Evolutionary conservation across 2,113 vertebrate species (phyloP), one percentile per base, ranked within the genome.

Genomic region (Turnix velox): DNA sequence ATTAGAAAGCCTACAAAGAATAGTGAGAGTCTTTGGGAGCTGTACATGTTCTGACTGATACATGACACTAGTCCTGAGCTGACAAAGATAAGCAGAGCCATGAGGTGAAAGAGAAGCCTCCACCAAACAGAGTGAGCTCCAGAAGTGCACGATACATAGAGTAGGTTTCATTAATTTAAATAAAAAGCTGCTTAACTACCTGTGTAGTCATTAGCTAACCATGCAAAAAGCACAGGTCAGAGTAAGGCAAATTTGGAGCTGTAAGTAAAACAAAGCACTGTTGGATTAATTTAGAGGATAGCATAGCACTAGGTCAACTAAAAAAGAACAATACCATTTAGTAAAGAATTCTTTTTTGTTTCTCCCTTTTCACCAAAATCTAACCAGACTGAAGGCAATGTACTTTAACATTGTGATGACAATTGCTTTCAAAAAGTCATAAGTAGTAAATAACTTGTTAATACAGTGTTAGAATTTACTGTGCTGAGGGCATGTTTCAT

Each of bases 1-100:
- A 88, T 78, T 88, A 31, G 72, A 62, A 71, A 39, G 5, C 65
- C 65, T 81, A 31, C 65, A 62, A 72, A 84, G 67, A 85, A 37
- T 20, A 83, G 49, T 59, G 45, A 58, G 74, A 58, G 31, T 23
- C 73, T 75, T 45, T 69, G 61, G 81, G 62, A 89, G 59, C 24
- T 2, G 0, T 5, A 7, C 23, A 4, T 4, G 15, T 78, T 63
- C 66, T 52, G 77, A 61, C 24, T n/a, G 35, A 48, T 25, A 20
- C 5, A 5, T 18, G 49, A 66, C 27, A 30, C 28, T 27, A 49
- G 54, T 35, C 49, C 75, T 2, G 31, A 80, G 72, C 25, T 65
- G 37, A 23, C 28, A 62, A n/a, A 57, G 48, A 23, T 72, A 67
- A 75, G 43, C 57, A 89, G 74, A 93, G 61, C 63, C 42, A 31